Base-by-base conservation (phyloP, 2,888 invertebrate genomes). In the Tetranychus piercei region DNA sequence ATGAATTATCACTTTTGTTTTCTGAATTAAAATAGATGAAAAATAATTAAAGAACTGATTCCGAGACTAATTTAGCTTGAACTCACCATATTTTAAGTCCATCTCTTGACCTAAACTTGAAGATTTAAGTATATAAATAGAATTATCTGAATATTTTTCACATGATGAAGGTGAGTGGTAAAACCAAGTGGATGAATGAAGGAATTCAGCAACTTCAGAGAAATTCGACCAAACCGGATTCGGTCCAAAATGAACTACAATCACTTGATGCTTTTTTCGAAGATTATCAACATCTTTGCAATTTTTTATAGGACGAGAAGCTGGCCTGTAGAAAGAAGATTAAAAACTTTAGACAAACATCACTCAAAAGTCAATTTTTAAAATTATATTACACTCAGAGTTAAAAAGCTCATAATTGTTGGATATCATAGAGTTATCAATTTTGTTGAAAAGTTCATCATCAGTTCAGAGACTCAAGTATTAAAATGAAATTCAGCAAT, bases 131-230 rank as follows among this genome's bases (percentile, higher is more conserved):
- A 73, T 78, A 77, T 78, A 81, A 80, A 78, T 79, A 20, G 73
- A 80, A 79, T 74, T 81, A 74, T 72, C 20, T 20, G 9, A 43
- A 77, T 70, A 77, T 77, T 86, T 87, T 6, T 89, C 87, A 72
- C 90, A 84, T 79, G 87, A 88, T 79, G 87, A 86, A 74, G 87
- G 85, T 79, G 89, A 88, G 71, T 88, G 87, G 84, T 91, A 94
- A 83, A 94, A 95, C 85, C 91, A 93, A 74, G 90, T 88, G 80
- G 91, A 88, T 9, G 92, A 89, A 82, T 92, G 91, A 82, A 90
- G 89, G 80, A 87, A 87, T 79, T 88, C 87, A 34, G 87, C 87
- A 75, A 85, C 81, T 79, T 82, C 82, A 73, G 83, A 81, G 80
- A 85, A 87, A 44, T 83, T 82, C 78, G 84, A 84, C 87, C 87